Percentiles rank a stretch among this genome's conserved stretches.
Evolutionary conservation across 2,113 vertebrate genomes (phyloP).

Genomic region (Urocitellus parryii): DNA sequence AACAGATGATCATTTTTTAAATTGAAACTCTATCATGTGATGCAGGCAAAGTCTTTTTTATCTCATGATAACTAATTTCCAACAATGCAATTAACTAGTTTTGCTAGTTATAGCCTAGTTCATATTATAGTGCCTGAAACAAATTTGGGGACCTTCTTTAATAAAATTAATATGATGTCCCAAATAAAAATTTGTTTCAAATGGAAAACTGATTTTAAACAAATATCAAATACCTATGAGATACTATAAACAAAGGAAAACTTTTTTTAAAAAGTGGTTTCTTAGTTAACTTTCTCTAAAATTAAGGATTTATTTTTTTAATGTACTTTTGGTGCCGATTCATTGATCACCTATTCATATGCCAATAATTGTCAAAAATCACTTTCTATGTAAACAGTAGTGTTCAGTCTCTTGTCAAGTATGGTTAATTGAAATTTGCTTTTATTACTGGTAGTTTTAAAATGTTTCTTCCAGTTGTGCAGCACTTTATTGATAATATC

Average conservation of each 20-base stretch:
- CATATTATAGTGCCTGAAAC: background rate
- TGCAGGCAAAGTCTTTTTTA: background rate
- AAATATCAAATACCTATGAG: background rate
- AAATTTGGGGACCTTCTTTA: background rate
- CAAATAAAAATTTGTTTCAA: background rate
- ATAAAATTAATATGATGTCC: background rate
- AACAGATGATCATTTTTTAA: background rate
- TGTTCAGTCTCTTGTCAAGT: background rate
- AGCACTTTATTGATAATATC: background rate
- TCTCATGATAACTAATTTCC: background rate
- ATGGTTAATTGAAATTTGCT: background rate
- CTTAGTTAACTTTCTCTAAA: background rate
- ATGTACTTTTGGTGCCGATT: background rate
- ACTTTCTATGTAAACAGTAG: background rate
- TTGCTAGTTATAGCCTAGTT: background rate
- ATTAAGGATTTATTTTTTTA: background rate
- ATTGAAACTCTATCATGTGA: background rate
- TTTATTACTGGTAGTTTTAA: background rate
- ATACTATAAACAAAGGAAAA: background rate
- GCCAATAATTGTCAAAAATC: background rate
- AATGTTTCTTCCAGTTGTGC: background rate
- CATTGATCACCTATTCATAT: background rate
- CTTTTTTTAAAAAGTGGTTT: background rate
- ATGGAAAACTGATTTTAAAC: background rate
- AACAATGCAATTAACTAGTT: background rate